Evolutionary conservation across 2,113 vertebrate species (phyloP).

Genomic region (Apistogramma diplotaenia): DNA sequence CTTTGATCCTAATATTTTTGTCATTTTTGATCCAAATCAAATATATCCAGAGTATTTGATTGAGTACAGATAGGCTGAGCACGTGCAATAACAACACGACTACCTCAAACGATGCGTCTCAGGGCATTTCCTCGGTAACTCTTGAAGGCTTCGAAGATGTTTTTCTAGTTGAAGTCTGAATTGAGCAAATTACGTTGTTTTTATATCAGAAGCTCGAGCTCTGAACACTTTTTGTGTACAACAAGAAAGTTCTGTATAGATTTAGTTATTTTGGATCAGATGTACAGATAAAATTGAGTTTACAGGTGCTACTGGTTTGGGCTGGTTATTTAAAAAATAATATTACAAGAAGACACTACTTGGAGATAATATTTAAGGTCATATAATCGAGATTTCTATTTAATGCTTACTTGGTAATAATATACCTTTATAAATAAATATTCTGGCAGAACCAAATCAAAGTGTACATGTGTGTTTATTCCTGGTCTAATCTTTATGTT

Average conservation of each 20-base stretch:
- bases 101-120: background rate
- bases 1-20: constrained; percentile 79
- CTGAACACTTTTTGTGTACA: too few relatives aligned
- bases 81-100: background rate
- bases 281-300: background rate
- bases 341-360: background rate
- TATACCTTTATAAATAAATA: background rate
- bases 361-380: background rate
- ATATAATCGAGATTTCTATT: background rate
- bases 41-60: constrained; percentile 91
- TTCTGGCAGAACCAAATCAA: accelerated
- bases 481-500: background rate
- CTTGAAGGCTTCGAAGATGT: background rate
- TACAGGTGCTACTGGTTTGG: background rate
- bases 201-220: background rate
- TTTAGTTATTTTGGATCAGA: background rate
- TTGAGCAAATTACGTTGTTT: background rate
- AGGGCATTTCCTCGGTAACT: accelerated
- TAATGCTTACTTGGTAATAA: background rate
- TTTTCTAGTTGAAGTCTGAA: accelerated
- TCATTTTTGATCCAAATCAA: constrained; percentile 88
- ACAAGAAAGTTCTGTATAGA: background rate
- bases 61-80: constrained; percentile 71
- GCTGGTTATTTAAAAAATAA: background rate
- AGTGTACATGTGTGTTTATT: background rate